Evolutionary conservation across 2,113 vertebrate genomes (phyloP), one percentile per base, ranked within the genome.

Genomic region (Spheniscus mendiculus): DNA sequence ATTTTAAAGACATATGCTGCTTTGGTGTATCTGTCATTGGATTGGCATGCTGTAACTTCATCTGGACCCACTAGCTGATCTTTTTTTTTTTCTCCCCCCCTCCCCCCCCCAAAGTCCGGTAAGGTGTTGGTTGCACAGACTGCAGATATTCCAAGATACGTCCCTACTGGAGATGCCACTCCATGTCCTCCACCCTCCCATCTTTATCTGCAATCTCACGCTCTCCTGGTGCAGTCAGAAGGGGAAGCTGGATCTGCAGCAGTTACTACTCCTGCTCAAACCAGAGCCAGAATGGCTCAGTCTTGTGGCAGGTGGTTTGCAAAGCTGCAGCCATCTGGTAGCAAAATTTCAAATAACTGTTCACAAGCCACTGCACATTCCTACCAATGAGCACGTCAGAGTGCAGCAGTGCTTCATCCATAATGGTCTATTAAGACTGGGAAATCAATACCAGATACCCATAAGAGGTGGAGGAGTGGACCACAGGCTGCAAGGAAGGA

Each of bases 241-340:
- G 36, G 30, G 42, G 52, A 92, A 84, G 17, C 9, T 67, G 56
- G 36, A 83, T 34, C 52, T 42, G 45, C 36, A 56, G 52, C 67
- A 80, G 40, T 66, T 45, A 27, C 23, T 65, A 50, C 19, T 90
- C 40, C 63, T 81, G 23, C 63, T 67, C 34, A 55, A 58, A 52
- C 16, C 34, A 47, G 52, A 49, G 47, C 78, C 82, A 84, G 87
- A 47, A 71, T 5, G 45, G 62, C 14, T 84, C 36, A 15, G 63
- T 27, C 30, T 44, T 45, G 59, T 49, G 49, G 90, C 83, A 89
- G 87, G 79, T 91, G 90, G 87, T 78, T 91, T 91, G 83, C 44
- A 84, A 73, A 96, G 53, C 74, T 91, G 74, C n/a, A 89, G 53
- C 90, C 95, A 95, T 91, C 90, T 88, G 90, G 74, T 65, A 93